These are phyloP conservation scores for Elegia similella DNA, from an alignment of 2,888 invertebrate genomes.

Conservation along the genomic window DNA sequence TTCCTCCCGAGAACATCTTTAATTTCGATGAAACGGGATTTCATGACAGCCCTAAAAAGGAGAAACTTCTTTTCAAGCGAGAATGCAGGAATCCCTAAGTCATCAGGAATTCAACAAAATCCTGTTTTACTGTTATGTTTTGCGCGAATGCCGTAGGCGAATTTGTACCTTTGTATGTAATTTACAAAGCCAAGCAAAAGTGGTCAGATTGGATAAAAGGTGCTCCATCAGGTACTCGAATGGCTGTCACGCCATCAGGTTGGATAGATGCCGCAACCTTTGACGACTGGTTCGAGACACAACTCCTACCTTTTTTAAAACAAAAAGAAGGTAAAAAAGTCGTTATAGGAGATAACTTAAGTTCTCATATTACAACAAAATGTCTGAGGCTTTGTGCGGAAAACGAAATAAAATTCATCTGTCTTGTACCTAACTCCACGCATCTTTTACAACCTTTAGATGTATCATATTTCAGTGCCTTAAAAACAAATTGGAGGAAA, in stretches of 20 bases:
- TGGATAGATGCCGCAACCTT: background rate
- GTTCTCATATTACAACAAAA: background rate
- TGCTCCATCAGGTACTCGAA: background rate
- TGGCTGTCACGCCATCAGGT: background rate
- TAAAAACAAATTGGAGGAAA: background rate
- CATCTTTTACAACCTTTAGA: background rate
- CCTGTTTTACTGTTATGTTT: no score
- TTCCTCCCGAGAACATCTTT: no score
- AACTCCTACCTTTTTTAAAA: background rate
- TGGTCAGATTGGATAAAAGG: background rate
- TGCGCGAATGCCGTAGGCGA: no score
- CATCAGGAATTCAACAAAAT: no score
- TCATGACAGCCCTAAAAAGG: no score
- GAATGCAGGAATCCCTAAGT: no score
- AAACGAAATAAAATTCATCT: background rate
- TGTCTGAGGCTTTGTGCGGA: background rate
- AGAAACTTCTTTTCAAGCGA: no score
- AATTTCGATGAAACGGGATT: no score
- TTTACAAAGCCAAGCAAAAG: background rate
- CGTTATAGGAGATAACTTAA: background rate
- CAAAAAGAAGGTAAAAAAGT: background rate
- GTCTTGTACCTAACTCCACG: background rate
- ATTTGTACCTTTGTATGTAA: no score
- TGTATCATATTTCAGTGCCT: background rate
- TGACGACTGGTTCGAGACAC: background rate